Evolutionary conservation across 2,797 vertebrate genomes (phyloP), one percentile per base, ranked within the genome.

Genomic region (Hippocampus kuda): DNA sequence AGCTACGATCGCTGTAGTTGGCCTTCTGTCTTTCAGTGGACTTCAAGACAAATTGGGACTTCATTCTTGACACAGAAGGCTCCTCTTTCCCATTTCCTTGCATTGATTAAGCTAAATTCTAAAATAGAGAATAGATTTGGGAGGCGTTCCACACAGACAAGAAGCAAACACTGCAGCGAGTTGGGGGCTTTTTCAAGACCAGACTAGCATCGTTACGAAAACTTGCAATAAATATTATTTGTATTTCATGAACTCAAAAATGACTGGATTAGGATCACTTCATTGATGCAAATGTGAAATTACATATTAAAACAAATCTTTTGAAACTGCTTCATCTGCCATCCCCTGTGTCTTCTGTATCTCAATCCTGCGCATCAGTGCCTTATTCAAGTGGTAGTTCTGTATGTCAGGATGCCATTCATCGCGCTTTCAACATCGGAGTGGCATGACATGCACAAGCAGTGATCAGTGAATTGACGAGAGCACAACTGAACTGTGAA

Each of bases 361-460:
- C 48, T 51, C 18, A 18, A 20, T 61, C n/a, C 65, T 46, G 22
- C 51, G 54, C 41, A 15, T 26, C 59, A 59, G 34, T 68, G 51
- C 34, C 60, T 24, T 44, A 51, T 41, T 67, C 59, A 56, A 67
- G 67, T 62, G 27, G 0, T 0, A 63, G 38, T 48, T 66, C 24
- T 69, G 16, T 60, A 34, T 34, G 57, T 34, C 16, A 8, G 20
- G 24, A 72, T 68, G 63, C 26, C 24, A 56, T 53, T 38, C 15
- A 73, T 46, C 1, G 71, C 67, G 71, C 73, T 69, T 71, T 18
- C 64, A 74, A 59, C 24, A 30, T 64, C 9, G 56, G 38, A 46
- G 51, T 2, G 1, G 67, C 72, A 75, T 34, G 57, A 5, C 27
- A 60, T 60, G 57, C 18, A 18, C 26, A 60, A 18, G 57, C 7